A percentile compares a stretch with the other conserved stretches of the same genome.
These are phyloP conservation scores for Drosophila pectinifera DNA, from an alignment of 1,140 invertebrate genomes.

Conservation along the genomic window DNA sequence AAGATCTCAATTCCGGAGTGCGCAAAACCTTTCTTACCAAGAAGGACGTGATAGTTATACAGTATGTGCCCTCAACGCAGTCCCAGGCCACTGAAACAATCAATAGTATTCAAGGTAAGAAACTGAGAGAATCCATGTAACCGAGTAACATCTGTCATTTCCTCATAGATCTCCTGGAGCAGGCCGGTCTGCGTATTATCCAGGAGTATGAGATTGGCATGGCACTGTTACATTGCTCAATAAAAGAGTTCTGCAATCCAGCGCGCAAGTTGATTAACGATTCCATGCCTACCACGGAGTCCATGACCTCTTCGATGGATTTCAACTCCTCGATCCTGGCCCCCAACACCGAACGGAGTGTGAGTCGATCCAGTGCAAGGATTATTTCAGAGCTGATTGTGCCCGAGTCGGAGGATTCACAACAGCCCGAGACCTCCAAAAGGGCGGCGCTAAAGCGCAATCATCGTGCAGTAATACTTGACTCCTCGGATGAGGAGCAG, in stretches of 20 bases:
- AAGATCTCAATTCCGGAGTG: slow-evolving; percentile 85
- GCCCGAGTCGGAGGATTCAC: slow-evolving; percentile 36
- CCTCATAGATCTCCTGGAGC: slow-evolving; percentile 85
- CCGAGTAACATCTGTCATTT: neutral
- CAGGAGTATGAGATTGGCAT: slow-evolving; percentile 89
- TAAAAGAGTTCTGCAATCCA: slow-evolving; percentile 89
- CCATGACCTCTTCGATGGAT: slow-evolving; percentile 42
- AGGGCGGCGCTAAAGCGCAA: slow-evolving; percentile 2
- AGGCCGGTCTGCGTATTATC: slow-evolving; percentile 86
- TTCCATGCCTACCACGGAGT: slow-evolving; percentile 59
- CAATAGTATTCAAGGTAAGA: slow-evolving; percentile 84
- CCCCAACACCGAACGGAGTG: slow-evolving; percentile 52
- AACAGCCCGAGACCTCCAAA: neutral
- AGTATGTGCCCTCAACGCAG: slow-evolving; percentile 84
- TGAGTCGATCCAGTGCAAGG: slow-evolving; percentile 1
- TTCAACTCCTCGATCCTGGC: slow-evolving; percentile 57
- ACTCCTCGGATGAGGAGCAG: slow-evolving; percentile 60
- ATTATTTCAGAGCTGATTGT: slow-evolving; percentile 38
- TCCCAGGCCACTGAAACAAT: slow-evolving; percentile 85
- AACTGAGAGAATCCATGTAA: slow-evolving; percentile 18
- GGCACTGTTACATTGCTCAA: slow-evolving; percentile 88
- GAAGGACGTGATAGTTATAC: slow-evolving; percentile 85
- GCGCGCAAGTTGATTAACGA: slow-evolving; percentile 84
- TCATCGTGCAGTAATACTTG: slow-evolving; percentile 26
- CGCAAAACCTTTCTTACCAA: slow-evolving; percentile 85